Percentiles rank a stretch among this genome's conserved stretches.
Conservation (phyloP, 2,888 invertebrate genomes). For the Ormyrus thymus region DNA sequence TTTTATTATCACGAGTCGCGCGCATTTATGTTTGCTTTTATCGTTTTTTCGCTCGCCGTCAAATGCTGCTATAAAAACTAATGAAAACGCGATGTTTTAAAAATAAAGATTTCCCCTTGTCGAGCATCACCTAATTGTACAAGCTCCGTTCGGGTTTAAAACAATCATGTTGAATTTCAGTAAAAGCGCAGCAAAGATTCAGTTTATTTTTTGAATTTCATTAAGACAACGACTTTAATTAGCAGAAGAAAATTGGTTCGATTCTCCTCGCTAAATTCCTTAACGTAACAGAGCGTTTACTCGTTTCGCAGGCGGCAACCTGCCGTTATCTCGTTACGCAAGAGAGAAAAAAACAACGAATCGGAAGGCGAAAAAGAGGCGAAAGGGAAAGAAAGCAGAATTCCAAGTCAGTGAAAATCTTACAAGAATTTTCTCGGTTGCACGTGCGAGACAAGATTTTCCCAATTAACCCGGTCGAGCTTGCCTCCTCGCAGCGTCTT, state of each 20-base stretch:
- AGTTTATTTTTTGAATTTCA: not conserved
- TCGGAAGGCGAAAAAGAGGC: not conserved
- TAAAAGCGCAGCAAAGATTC: not conserved
- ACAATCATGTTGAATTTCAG: too few species aligned
- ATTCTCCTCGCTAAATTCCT: not conserved
- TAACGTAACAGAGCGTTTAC: too few species aligned
- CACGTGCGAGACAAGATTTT: conserved; percentile 37
- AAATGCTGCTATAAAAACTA: too few species aligned
- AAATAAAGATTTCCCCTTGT: too few species aligned
- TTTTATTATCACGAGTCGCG: not conserved
- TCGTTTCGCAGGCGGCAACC: too few species aligned
- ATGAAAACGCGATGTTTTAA: too few species aligned
- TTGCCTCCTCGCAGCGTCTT: not conserved
- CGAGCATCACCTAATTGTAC: too few species aligned
- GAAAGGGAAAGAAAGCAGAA: not conserved
- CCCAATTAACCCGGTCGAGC: conserved; percentile 23
- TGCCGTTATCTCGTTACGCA: too few species aligned
- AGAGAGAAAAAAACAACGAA: too few species aligned
- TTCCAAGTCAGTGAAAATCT: conserved; percentile 23
- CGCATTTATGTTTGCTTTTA: too few species aligned
- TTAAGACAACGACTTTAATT: not conserved
- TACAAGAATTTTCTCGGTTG: conserved; percentile 22
- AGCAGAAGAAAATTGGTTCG: not conserved
- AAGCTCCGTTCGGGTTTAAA: too few species aligned
- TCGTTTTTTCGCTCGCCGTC: too few species aligned